Percentiles rank a stretch among this genome's conserved stretches.
These are phyloP conservation scores for Ephialtes manifestator DNA, from an alignment of 2,888 invertebrate genomes.

Conservation along the genomic window DNA sequence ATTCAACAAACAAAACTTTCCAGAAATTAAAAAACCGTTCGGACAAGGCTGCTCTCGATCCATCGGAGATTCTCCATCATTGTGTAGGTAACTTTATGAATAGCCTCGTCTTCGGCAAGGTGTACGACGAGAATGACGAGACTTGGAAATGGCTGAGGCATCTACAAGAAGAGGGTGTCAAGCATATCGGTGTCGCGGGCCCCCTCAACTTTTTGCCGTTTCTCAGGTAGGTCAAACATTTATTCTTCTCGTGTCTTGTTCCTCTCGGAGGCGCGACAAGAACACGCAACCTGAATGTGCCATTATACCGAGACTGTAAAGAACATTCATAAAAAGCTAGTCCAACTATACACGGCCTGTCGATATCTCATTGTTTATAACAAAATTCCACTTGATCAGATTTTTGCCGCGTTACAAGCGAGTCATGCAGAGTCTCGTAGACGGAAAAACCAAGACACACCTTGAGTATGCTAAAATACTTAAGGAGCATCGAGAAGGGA, in stretches of 20 bases:
- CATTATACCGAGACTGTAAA: slow-evolving; percentile 5
- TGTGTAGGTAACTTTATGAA: slow-evolving; percentile 93
- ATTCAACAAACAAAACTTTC: not conserved
- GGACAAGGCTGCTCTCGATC: slow-evolving; percentile 85
- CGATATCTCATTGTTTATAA: slow-evolving; percentile 1
- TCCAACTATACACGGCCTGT: not conserved
- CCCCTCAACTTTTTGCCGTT: slow-evolving; percentile 94
- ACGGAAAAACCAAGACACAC: slow-evolving; percentile 92
- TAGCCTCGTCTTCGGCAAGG: slow-evolving; percentile 92
- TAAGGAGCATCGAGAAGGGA: slow-evolving; percentile 86
- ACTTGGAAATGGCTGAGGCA: slow-evolving; percentile 93
- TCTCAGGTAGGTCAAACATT: slow-evolving; percentile 87
- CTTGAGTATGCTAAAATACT: slow-evolving; percentile 90
- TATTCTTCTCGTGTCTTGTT: not conserved
- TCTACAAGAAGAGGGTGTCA: slow-evolving; percentile 94
- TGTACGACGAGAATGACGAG: slow-evolving; percentile 90
- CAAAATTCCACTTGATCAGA: slow-evolving; percentile 85
- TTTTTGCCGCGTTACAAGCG: slow-evolving; percentile 89
- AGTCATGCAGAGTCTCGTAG: slow-evolving; percentile 89
- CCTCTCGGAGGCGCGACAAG: not conserved
- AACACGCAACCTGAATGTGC: not conserved
- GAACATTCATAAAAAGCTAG: not conserved
- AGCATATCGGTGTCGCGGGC: slow-evolving; percentile 93
- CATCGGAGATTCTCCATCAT: slow-evolving; percentile 88
- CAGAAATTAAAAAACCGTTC: slow-evolving; percentile 78